These are phyloP conservation scores for Lypha dubia DNA, from an alignment of 2,888 invertebrate species.

Conservation along the genomic window DNA sequence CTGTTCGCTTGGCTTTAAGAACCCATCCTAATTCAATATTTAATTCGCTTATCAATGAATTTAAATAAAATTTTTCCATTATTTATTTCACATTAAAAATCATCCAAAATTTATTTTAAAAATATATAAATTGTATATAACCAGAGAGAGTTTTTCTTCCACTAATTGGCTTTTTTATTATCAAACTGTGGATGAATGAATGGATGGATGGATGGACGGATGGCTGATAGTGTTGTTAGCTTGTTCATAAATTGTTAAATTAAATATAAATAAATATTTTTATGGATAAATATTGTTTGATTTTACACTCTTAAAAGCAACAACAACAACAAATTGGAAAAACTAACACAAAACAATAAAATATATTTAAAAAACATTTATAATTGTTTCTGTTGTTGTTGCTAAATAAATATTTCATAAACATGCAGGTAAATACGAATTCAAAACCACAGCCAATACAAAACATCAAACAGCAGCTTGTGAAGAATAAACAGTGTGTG, in stretches of 20 bases:
- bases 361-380: constrained; percentile 19
- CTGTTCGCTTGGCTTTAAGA: no score
- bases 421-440: no score
- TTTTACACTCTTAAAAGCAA: no score
- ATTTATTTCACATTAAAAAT: constrained; percentile 6
- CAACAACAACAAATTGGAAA: background rate
- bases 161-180: constrained; percentile 47
- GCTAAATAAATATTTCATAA: constrained; percentile 37
- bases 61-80: background rate
- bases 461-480: background rate
- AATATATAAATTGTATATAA: constrained; percentile 3
- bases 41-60: constrained; percentile 12
- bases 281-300: constrained; percentile 11
- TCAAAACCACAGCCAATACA: no score
- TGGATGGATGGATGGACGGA: no score
- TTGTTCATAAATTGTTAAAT: constrained; percentile 31
- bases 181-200: no score
- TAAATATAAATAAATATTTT: constrained; percentile 26
- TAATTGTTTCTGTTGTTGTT: constrained; percentile 16
- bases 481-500: background rate
- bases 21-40: no score
- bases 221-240: constrained; percentile 9
- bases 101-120: constrained; percentile 3
- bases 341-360: background rate
- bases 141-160: constrained; percentile 27